These are phyloP conservation scores for Odocoileus virginianus DNA, from an alignment of 2,113 vertebrate genomes.

Conservation along the genomic window DNA sequence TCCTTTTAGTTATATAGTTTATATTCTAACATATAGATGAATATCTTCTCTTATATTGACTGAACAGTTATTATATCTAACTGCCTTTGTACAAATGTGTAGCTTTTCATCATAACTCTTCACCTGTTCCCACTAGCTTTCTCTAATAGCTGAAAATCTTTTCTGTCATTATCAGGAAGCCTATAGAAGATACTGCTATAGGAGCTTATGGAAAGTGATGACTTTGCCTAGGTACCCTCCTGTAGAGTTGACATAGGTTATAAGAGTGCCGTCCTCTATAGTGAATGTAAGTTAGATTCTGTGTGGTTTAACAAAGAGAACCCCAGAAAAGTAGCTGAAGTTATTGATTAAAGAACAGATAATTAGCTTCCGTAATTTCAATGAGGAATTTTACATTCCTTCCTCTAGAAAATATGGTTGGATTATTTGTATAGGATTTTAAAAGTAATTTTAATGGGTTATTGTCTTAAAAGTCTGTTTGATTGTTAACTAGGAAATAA, in stretches of 20 bases:
- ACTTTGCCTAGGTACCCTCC: background rate
- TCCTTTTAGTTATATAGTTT: background rate
- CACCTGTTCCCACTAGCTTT: background rate
- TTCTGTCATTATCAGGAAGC: background rate
- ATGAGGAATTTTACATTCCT: background rate
- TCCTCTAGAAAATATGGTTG: background rate
- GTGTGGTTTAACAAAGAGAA: background rate
- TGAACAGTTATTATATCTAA: background rate
- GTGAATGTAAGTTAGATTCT: background rate
- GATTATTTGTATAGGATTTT: conserved; percentile 26
- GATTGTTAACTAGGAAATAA: background rate
- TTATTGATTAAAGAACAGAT: background rate
- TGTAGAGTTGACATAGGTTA: background rate
- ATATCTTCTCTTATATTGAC: background rate
- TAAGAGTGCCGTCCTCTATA: background rate
- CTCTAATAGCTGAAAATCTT: background rate
- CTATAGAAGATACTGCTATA: background rate
- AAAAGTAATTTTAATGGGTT: background rate
- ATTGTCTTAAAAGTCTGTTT: background rate
- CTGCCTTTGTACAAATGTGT: background rate
- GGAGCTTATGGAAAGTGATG: background rate
- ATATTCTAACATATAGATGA: background rate
- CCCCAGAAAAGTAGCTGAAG: background rate
- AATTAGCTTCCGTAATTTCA: background rate
- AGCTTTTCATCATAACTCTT: background rate